Percentiles rank a stretch among this genome's conserved stretches.
Conservation (phyloP, 2,797 vertebrate genomes). For the Pterois miles region DNA sequence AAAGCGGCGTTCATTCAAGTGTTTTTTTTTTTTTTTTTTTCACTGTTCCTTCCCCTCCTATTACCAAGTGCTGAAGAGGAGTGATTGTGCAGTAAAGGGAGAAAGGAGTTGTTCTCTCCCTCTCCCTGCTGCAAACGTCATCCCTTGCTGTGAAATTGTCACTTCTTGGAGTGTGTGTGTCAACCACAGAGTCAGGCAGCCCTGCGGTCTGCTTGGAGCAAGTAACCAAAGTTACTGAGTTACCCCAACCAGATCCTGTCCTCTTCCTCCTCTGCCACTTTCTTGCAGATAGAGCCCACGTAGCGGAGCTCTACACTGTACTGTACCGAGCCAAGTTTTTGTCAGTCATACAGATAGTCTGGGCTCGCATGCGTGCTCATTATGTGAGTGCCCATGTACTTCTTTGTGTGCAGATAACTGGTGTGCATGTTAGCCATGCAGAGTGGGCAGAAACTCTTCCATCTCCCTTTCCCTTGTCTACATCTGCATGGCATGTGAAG, state of each 20-base stretch:
- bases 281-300: conserved; percentile 18
- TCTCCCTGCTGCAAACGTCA: conserved; percentile 85
- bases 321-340: conserved; percentile 80
- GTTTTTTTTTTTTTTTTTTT: conserved; percentile 75
- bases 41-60: conserved; percentile 61
- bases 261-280: conserved; percentile 3
- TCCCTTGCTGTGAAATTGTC: conserved; percentile 86
- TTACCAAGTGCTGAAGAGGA: conserved; percentile 90
- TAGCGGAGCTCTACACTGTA: conserved; percentile 50
- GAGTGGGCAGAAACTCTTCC: conserved; percentile 41
- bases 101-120: conserved; percentile 81
- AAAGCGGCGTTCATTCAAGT: conserved; percentile 87
- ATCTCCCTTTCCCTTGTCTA: conserved; percentile 54
- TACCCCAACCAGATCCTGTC: conserved; percentile 56
- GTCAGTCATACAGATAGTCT: conserved; percentile 29
- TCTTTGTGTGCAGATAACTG: conserved; percentile 37
- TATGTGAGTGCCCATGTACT: conserved; percentile 35
- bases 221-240: conserved; percentile 88
- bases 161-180: conserved; percentile 84
- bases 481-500: conserved; percentile 80
- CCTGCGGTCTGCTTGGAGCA: conserved; percentile 85
- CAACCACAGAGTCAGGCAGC: conserved; percentile 85
- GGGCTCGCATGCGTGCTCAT: conserved; percentile 24
- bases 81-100: conserved; percentile 86
- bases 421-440: conserved; percentile 18